Conservation (phyloP, 1,140 invertebrate species). For the Drosophila dunni region DNA sequence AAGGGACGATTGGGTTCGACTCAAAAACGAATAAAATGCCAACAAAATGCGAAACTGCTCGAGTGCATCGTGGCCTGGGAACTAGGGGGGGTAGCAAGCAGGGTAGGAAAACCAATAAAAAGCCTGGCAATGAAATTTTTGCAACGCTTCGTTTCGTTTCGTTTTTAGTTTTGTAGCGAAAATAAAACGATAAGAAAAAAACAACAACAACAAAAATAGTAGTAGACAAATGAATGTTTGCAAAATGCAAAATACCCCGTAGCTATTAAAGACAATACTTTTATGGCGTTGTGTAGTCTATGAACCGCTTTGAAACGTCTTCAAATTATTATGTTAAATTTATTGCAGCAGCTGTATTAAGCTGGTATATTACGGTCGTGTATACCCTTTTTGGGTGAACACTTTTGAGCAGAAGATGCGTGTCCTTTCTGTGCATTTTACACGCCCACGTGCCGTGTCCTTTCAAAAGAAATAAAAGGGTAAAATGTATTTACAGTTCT, state of each 20-base stretch:
- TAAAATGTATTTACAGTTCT: constrained; percentile 71
- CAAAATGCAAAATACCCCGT: constrained; percentile 13
- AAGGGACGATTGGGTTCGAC: constrained; percentile 44
- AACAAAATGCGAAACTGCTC: constrained; percentile 27
- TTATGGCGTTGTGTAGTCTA: not conserved
- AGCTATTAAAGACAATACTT: not conserved
- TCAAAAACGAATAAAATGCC: constrained; percentile 68
- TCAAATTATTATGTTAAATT: not conserved
- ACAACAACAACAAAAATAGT: constrained; percentile 63
- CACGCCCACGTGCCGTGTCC: constrained; percentile 54
- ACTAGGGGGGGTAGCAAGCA: constrained; percentile 43
- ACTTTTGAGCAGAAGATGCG: constrained; percentile 39
- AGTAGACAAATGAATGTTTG: constrained; percentile 30
- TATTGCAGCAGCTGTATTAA: not conserved
- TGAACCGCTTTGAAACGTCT: not conserved
- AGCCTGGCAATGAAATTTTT: constrained; percentile 63
- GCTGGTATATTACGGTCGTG: constrained; percentile 13
- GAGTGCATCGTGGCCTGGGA: constrained; percentile 32
- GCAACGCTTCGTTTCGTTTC: constrained; percentile 38
- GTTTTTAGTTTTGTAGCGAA: constrained; percentile 46
- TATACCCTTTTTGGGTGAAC: constrained; percentile 37
- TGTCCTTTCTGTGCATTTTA: constrained; percentile 56
- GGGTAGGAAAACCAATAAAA: constrained; percentile 65
- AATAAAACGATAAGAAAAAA: constrained; percentile 25
- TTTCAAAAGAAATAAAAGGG: constrained; percentile 51